Percentiles rank a stretch among this genome's conserved stretches.
Evolutionary conservation across 2,113 vertebrate genomes (phyloP).

Genomic region (Grus americana): DNA sequence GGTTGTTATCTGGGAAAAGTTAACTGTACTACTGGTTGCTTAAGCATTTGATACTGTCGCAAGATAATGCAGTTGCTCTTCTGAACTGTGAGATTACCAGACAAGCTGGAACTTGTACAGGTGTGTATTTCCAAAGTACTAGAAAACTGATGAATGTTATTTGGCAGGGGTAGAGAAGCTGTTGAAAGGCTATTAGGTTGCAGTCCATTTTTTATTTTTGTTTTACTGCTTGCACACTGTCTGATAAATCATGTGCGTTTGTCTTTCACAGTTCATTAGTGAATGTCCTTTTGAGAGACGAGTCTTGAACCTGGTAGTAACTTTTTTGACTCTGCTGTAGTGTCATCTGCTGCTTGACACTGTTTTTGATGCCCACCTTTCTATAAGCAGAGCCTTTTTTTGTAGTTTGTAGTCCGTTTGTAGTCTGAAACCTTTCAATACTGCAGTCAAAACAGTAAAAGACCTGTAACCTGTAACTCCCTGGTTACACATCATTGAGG

Average conservation of each 20-base stretch:
- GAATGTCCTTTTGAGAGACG: neutral
- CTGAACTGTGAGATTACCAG: neutral
- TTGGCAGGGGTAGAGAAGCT: neutral
- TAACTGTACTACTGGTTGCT: neutral
- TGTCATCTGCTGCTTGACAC: neutral
- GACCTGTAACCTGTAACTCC: neutral
- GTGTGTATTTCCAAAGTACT: neutral
- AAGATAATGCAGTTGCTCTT: neutral
- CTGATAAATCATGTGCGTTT: neutral
- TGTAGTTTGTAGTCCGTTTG: neutral
- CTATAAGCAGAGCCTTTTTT: neutral
- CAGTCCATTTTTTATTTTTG: neutral
- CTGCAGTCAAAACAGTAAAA: neutral
- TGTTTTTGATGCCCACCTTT: neutral
- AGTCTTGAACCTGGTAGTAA: neutral
- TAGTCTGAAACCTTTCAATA: neutral
- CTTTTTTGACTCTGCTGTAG: neutral
- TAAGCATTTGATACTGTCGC: neutral
- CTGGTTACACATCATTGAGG: neutral
- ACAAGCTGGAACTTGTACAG: neutral
- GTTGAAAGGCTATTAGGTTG: neutral
- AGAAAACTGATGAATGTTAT: neutral
- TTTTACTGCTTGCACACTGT: fast-evolving
- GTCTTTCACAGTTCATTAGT: neutral
- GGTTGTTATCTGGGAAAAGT: neutral